phyloP scores from a whole-genome alignment of 2,113 vertebrate species.

The Centropus unirufus region DNA sequence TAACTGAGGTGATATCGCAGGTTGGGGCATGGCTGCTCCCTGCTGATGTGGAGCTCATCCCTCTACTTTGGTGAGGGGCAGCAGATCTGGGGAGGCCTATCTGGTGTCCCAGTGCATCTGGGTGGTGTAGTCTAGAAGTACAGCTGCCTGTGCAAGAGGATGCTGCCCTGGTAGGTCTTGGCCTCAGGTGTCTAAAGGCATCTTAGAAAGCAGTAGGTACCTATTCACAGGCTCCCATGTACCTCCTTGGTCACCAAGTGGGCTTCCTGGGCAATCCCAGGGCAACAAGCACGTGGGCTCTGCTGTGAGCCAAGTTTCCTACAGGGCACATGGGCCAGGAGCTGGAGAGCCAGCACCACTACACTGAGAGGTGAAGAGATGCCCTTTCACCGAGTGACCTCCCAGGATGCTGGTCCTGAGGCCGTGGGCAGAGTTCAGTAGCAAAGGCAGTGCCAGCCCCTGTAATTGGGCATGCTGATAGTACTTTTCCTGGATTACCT shows the following conservation, averaged over 20 bases:
- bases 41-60: not conserved
- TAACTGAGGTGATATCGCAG: not conserved
- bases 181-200: not conserved
- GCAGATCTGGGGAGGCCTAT: not conserved
- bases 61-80: rapidly evolving
- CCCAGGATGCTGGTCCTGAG: not conserved
- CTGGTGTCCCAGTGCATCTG: rapidly evolving
- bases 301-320: not conserved
- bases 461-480: not conserved
- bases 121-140: not conserved
- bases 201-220: not conserved
- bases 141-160: not conserved
- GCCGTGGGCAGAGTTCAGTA: not conserved
- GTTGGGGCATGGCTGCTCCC: not conserved
- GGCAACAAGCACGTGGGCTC: not conserved
- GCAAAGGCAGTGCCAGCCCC: not conserved
- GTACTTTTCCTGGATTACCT: conserved; percentile 38
- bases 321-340: rapidly evolving
- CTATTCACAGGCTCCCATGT: rapidly evolving
- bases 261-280: not conserved
- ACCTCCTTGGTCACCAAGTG: rapidly evolving
- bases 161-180: not conserved
- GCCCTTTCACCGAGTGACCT: not conserved
- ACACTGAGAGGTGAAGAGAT: not conserved
- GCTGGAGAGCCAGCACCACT: not conserved